Percentiles rank a stretch among this genome's conserved stretches.
phyloP scores from a whole-genome alignment of 2,113 vertebrate genomes.

The Gadus macrocephalus region DNA sequence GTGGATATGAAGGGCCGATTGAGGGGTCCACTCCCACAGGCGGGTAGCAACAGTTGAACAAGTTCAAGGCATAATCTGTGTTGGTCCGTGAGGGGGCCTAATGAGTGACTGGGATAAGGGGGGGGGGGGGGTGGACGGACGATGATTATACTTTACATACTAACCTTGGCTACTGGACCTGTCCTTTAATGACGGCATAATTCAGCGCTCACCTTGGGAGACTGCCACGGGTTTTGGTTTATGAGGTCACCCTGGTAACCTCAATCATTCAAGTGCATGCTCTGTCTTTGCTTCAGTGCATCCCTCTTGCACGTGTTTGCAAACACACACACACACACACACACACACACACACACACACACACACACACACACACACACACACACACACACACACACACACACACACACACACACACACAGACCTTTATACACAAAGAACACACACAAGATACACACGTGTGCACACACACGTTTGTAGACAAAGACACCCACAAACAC shows the following conservation, averaged over 20 bases:
- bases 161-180: conserved; percentile 77
- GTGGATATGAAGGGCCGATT: conserved; percentile 67
- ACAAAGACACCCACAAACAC: background rate
- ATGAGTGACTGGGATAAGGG: conserved; percentile 70
- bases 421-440: background rate
- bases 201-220: conserved; percentile 80
- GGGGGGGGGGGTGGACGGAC: conserved; percentile 38
- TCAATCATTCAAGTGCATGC: conserved; percentile 78
- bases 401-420: background rate
- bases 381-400: conserved; percentile 1
- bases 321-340: conserved; percentile 14
- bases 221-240: conserved; percentile 78
- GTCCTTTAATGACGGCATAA: conserved; percentile 82
- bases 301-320: conserved; percentile 49
- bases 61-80: conserved; percentile 75
- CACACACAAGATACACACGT: conserved; percentile 12
- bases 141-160: conserved; percentile 81
- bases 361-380: conserved; percentile 3
- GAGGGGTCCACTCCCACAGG: conserved; percentile 52
- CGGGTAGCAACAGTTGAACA: conserved; percentile 60
- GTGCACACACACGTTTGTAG: background rate
- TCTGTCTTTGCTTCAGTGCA: conserved; percentile 72
- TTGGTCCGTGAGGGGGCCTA: conserved; percentile 69
- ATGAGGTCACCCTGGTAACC: conserved; percentile 77
- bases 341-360: conserved; percentile 7